Percentiles rank a stretch among this genome's conserved stretches.
Evolutionary conservation across 2,888 invertebrate species (phyloP).

Genomic region (Parapristionchus giblindavisi): DNA sequence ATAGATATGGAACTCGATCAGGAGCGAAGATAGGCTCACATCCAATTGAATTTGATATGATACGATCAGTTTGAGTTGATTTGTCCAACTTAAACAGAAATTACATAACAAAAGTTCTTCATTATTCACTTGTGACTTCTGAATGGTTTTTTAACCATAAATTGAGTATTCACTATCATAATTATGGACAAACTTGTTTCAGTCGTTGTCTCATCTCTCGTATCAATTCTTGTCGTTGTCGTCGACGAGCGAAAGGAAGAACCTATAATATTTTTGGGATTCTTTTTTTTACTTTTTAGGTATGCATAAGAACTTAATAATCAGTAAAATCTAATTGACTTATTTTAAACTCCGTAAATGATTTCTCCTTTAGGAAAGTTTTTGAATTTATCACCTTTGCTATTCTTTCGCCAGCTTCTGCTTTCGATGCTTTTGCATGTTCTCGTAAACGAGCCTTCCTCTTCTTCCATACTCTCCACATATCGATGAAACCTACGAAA

Average conservation of each 20-base stretch:
- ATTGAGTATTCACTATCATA: background rate
- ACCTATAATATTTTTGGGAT: constrained; percentile 40
- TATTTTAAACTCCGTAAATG: background rate
- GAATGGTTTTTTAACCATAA: background rate
- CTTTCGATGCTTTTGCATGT: constrained; percentile 34
- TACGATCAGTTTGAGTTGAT: constrained; percentile 53
- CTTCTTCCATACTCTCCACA: constrained; percentile 66
- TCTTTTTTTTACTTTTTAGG: background rate
- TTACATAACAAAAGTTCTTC: background rate
- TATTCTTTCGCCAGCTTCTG: constrained; percentile 25
- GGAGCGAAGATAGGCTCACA: constrained; percentile 38
- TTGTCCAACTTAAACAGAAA: constrained; percentile 44
- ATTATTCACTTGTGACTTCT: background rate
- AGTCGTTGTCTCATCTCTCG: constrained; percentile 53
- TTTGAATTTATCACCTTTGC: constrained; percentile 11
- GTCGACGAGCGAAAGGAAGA: constrained; percentile 52
- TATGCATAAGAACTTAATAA: background rate
- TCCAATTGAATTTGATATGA: constrained; percentile 13
- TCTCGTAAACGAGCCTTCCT: constrained; percentile 49
- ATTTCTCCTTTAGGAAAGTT: background rate
- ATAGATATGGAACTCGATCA: constrained; percentile 30
- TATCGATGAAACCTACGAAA: constrained; percentile 57
- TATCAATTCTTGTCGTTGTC: constrained; percentile 50
- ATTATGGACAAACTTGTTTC: constrained; percentile 32
- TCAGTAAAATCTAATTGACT: background rate